A percentile compares a stretch with the other conserved stretches of the same genome.
phyloP scores from a whole-genome alignment of 2,113 vertebrate species.

The Formicarius rufipectus region DNA sequence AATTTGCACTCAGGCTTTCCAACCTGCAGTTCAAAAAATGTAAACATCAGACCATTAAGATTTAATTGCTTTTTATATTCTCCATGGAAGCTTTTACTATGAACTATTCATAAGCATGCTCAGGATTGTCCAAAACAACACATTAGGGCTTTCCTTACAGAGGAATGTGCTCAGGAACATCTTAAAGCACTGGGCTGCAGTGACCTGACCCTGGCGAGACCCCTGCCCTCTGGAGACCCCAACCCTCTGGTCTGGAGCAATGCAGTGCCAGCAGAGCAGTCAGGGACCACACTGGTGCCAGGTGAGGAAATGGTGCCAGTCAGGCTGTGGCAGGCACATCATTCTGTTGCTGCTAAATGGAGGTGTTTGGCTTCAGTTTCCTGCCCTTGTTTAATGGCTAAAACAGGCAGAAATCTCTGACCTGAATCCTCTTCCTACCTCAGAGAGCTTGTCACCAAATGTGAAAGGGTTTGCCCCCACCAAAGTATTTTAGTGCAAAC shows the following conservation, averaged over 20 bases:
- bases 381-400: neutral
- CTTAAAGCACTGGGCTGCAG: neutral
- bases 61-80: constrained; percentile 58
- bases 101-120: constrained; percentile 47
- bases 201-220: neutral
- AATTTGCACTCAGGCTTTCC: constrained; percentile 26
- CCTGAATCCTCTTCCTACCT: neutral
- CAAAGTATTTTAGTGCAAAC: neutral
- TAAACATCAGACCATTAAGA: constrained; percentile 39
- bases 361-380: neutral
- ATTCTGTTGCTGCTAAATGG: neutral
- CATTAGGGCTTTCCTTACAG: neutral
- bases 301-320: neutral
- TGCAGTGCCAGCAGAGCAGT: neutral
- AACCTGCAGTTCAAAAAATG: constrained; percentile 47
- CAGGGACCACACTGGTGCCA: neutral
- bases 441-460: neutral
- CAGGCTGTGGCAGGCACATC: rapidly evolving
- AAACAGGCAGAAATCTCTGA: neutral
- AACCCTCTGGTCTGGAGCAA: neutral
- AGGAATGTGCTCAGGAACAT: neutral
- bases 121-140: neutral
- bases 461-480: neutral
- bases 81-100: constrained; percentile 32
- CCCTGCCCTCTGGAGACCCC: neutral